Percentiles rank a stretch among this genome's conserved stretches.
Evolutionary conservation across 1,140 invertebrate species (phyloP).

Genomic region (Drosophila nebulosa): DNA sequence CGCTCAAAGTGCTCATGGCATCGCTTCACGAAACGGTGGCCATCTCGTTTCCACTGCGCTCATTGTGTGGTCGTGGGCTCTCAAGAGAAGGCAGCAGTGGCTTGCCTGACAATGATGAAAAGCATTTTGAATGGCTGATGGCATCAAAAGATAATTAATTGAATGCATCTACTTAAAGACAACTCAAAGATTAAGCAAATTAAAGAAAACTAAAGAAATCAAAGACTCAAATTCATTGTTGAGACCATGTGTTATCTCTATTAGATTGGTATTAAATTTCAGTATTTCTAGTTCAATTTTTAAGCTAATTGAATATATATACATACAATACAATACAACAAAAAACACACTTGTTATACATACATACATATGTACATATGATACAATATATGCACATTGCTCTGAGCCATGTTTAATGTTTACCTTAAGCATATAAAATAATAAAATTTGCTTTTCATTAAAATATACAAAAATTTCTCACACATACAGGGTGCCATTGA

Average conservation of each 20-base stretch:
- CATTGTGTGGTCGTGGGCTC: background rate
- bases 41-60: background rate
- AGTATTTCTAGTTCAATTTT: too few species aligned
- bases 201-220: background rate
- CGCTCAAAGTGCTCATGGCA: slow-evolving; percentile 1
- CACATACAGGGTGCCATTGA: slow-evolving; percentile 26
- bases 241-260: background rate
- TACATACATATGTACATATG: too few species aligned
- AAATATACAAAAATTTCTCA: slow-evolving; percentile 62
- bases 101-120: slow-evolving; percentile 1
- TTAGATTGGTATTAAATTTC: too few species aligned
- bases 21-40: background rate
- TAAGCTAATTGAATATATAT: too few species aligned
- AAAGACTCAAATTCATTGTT: too few species aligned
- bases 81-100: background rate
- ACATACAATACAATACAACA: too few species aligned
- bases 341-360: too few species aligned
- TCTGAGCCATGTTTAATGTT: background rate
- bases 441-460: slow-evolving; percentile 60
- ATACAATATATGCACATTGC: too few species aligned
- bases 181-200: background rate
- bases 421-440: slow-evolving; percentile 26
- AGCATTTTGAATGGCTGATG: background rate
- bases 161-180: background rate
- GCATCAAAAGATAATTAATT: slow-evolving; percentile 1